Conservation (phyloP, 1,140 invertebrate species). For the Drosophila miranda region DNA sequence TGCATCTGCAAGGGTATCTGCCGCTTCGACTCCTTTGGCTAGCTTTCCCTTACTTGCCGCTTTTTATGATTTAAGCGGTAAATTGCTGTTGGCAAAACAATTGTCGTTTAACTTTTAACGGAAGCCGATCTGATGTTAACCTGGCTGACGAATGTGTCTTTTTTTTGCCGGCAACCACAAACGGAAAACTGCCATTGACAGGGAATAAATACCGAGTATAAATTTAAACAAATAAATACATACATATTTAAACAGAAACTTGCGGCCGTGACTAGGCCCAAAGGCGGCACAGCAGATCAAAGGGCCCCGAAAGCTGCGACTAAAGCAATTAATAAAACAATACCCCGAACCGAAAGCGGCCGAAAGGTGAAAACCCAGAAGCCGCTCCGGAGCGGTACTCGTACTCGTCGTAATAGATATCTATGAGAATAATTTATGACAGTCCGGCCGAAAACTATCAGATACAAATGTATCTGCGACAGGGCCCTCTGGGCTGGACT, state of each 20-base stretch:
- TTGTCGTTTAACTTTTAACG: constrained; percentile 49
- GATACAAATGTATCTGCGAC: constrained; percentile 45
- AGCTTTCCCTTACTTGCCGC: constrained; percentile 17
- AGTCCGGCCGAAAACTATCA: constrained; percentile 42
- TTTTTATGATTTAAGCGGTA: constrained; percentile 14
- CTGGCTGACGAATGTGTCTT: constrained; percentile 60
- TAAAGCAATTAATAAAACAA: constrained; percentile 74
- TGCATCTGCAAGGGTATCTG: background rate
- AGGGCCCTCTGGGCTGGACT: too few species aligned
- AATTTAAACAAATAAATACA: constrained; percentile 58
- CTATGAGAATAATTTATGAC: constrained; percentile 73
- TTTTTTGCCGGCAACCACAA: constrained; percentile 30
- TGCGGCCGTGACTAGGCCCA: constrained; percentile 61
- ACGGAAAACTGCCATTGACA: constrained; percentile 48
- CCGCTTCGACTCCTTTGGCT: background rate
- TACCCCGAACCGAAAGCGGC: constrained; percentile 17
- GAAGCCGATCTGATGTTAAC: constrained; percentile 73
- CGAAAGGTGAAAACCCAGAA: constrained; percentile 29
- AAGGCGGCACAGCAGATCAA: constrained; percentile 54
- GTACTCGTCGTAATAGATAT: constrained; percentile 38
- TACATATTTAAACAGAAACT: constrained; percentile 59
- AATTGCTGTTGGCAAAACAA: constrained; percentile 56
- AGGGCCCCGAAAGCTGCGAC: constrained; percentile 41
- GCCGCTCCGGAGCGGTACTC: background rate
- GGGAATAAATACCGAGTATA: constrained; percentile 31